Conservation (phyloP, 2,888 invertebrate species). For the Psylliodes chrysocephalus region DNA sequence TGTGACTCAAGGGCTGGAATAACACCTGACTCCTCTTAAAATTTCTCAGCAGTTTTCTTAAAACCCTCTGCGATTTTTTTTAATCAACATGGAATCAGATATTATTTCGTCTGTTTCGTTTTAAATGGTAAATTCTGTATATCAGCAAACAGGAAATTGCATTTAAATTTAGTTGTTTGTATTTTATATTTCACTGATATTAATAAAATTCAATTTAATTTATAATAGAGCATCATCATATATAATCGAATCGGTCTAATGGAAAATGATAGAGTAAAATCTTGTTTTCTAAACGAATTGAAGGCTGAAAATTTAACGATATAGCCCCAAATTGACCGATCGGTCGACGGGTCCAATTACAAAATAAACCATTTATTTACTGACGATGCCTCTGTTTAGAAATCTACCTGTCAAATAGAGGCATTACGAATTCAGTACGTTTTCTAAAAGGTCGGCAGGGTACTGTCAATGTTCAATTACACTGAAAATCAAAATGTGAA, state of each 20-base stretch:
- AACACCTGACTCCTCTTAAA: conserved; percentile 92
- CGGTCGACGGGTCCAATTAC: neutral
- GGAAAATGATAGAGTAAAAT: conserved; percentile 24
- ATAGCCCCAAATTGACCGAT: conserved; percentile 16
- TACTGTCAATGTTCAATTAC: too few species aligned
- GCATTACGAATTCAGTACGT: conserved; percentile 15
- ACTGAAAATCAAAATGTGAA: too few species aligned
- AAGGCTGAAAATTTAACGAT: conserved; percentile 8
- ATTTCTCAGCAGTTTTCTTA: conserved; percentile 97
- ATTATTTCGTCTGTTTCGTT: too few species aligned
- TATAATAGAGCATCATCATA: neutral
- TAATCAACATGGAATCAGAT: too few species aligned
- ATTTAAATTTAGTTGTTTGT: too few species aligned
- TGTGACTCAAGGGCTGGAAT: conserved; percentile 81
- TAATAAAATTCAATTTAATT: conserved; percentile 1
- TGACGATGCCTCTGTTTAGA: conserved; percentile 4
- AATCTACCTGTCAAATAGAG: conserved; percentile 20
- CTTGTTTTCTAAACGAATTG: conserved; percentile 9
- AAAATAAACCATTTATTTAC: conserved; percentile 22
- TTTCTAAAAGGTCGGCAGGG: conserved; percentile 9
- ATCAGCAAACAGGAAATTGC: too few species aligned
- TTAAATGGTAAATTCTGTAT: too few species aligned
- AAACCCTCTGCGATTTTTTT: conserved; percentile 94
- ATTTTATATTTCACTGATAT: too few species aligned
- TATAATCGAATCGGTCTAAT: neutral